Conservation (phyloP, 2,888 invertebrate genomes). For the Orthosia gothica region DNA sequence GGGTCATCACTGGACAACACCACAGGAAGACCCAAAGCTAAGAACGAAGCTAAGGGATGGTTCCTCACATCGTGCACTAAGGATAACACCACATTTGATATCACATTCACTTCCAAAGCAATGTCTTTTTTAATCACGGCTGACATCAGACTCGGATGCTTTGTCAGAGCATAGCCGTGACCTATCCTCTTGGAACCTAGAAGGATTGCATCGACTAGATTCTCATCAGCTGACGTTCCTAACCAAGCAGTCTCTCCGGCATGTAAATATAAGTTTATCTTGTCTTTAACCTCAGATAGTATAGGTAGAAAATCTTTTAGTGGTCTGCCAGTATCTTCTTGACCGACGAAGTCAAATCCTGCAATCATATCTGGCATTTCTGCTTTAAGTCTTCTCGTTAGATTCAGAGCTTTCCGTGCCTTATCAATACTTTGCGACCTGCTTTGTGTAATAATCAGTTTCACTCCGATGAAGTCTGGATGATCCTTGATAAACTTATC, state of each 20-base stretch:
- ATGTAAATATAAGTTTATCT: constrained; percentile 94
- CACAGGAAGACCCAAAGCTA: constrained; percentile 93
- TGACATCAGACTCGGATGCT: constrained; percentile 93
- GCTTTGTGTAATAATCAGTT: constrained; percentile 91
- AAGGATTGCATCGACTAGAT: constrained; percentile 95
- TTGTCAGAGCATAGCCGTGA: constrained; percentile 94
- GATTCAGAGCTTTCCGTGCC: constrained; percentile 83
- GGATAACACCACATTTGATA: constrained; percentile 95
- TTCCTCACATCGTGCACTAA: constrained; percentile 94
- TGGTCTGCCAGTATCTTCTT: constrained; percentile 94
- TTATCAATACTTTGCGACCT: constrained; percentile 77
- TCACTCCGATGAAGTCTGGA: constrained; percentile 93
- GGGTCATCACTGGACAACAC: constrained; percentile 96
- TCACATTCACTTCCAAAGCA: constrained; percentile 95
- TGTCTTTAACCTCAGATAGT: constrained; percentile 87
- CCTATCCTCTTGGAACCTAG: constrained; percentile 95
- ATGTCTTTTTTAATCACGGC: constrained; percentile 91
- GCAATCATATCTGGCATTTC: constrained; percentile 93
- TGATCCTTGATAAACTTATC: constrained; percentile 91
- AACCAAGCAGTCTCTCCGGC: constrained; percentile 96
- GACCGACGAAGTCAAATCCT: constrained; percentile 96
- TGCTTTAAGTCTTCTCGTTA: constrained; percentile 80
- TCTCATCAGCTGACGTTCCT: constrained; percentile 93
- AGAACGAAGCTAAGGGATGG: constrained; percentile 93
- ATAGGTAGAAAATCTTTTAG: constrained; percentile 92